Base-by-base conservation (phyloP, 2,888 invertebrate species). In the Ditylenchus weischeri region DNA sequence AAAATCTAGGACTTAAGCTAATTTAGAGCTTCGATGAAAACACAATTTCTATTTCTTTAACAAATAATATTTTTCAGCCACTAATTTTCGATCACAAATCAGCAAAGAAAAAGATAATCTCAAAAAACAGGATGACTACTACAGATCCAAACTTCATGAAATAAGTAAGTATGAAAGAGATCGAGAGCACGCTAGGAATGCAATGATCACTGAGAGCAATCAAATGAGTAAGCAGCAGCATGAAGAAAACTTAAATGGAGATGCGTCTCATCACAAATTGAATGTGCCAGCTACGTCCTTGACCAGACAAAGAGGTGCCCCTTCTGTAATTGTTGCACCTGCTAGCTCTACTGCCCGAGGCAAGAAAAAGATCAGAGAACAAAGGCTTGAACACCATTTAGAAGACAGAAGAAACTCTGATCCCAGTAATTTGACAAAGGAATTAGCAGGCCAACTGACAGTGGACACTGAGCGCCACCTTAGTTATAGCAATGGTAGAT, bases 171-270 rank as follows among this genome's bases (percentile, higher is more conserved):
- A 49, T 29, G 73, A 66, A 35, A 71, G 69, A 35, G 71, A 74
- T 10, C 54, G 63, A 15, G 71, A 71, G 51, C 71, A 57, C 19
- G 60, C 73, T 21, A 62, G 70, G 70, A 19, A 63, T 29, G 73
- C 74, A 19, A 18, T 71, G 38, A 51, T 71, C 58, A 73, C 69
- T 57, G 71, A 71, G 23, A 57, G 50, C 11, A 54, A 70, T 10
- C 38, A 48, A 61, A 38, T 69, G 43, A 60, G 69, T 0, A 69
- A 71, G 8, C 68, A 72, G 2, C 29, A 29, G 29, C 29, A 29
- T 5, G 29, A 29, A 5, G 29, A n/a, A 29, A 29, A 29, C 29
- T 29, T 29, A 29, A 29, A 29, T 29, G 8, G 43, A 8, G 54
- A 54, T 10, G 13, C 21, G 8, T 54, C 54, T 13, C 18, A 15